phyloP scores from a whole-genome alignment of 2,888 invertebrate species.

The Tiliacea citrago region DNA sequence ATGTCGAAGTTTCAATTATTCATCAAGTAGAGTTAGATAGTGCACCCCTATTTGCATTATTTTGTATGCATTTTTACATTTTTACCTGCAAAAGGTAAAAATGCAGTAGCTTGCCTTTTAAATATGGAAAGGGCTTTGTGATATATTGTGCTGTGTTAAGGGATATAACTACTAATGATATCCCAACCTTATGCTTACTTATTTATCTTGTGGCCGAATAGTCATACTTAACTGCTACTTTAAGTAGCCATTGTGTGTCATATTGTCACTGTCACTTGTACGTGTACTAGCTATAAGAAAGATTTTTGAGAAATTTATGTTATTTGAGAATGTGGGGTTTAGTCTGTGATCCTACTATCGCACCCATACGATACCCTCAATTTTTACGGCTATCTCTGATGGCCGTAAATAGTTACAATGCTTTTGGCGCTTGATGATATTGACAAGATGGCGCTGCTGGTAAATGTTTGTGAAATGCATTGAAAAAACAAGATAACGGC shows the following conservation, averaged over 20 bases:
- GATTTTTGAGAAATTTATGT: no score
- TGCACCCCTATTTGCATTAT: conserved; percentile 49
- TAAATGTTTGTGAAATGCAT: no score
- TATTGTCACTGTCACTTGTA: not conserved
- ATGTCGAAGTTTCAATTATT: conserved; percentile 60
- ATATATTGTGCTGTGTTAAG: not conserved
- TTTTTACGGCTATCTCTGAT: no score
- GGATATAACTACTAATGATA: no score
- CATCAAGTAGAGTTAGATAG: conserved; percentile 48
- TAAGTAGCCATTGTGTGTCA: no score
- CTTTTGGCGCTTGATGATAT: no score
- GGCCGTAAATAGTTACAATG: no score
- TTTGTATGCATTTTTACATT: conserved; percentile 56
- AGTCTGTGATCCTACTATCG: no score
- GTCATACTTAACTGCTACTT: not conserved
- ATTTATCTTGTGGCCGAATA: not conserved
- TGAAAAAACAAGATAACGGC: no score
- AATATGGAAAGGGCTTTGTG: conserved; percentile 14
- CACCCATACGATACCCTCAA: no score
- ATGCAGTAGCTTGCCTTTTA: conserved; percentile 8
- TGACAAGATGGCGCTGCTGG: no score
- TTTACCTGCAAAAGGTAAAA: conserved; percentile 33
- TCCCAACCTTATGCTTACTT: not conserved
- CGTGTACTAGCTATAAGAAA: not conserved
- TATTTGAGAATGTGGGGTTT: no score